These are phyloP conservation scores for Cheilosia urbana DNA, from an alignment of 2,888 invertebrate species.

Conservation along the genomic window DNA sequence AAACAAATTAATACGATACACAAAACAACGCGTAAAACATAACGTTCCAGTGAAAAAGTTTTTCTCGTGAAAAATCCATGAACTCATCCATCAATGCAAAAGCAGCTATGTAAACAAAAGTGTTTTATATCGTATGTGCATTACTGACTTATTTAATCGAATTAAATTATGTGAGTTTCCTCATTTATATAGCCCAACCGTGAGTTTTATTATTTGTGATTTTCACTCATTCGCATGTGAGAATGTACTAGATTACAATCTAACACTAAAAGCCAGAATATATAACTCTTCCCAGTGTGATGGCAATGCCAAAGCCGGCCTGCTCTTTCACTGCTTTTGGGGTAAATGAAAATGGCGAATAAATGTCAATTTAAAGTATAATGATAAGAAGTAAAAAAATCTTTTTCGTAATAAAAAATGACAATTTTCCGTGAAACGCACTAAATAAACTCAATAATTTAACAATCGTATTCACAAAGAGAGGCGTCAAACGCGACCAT, in stretches of 20 bases:
- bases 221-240: background rate
- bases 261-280: background rate
- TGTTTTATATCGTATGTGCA: no score
- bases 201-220: no score
- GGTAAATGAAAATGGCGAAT: conserved; percentile 71
- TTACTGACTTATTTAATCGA: no score
- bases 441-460: conserved; percentile 64
- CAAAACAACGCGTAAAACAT: no score
- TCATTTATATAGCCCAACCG: no score
- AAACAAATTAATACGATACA: no score
- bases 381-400: conserved; percentile 74
- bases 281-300: conserved; percentile 16
- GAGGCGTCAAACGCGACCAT: conserved; percentile 39
- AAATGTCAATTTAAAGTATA: conserved; percentile 74
- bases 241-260: conserved; percentile 38
- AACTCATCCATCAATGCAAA: no score
- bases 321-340: conserved; percentile 46
- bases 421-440: conserved; percentile 73
- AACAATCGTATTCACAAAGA: conserved; percentile 48
- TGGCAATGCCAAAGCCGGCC: conserved; percentile 74
- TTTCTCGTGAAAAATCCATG: no score
- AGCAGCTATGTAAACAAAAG: no score
- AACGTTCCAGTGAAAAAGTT: no score
- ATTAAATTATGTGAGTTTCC: no score
- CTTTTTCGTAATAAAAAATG: conserved; percentile 72